Evolutionary conservation across 1,140 invertebrate species (phyloP), one percentile per base, ranked within the genome.

Genomic region (Pachyrhynchus sulphureomaculatus): DNA sequence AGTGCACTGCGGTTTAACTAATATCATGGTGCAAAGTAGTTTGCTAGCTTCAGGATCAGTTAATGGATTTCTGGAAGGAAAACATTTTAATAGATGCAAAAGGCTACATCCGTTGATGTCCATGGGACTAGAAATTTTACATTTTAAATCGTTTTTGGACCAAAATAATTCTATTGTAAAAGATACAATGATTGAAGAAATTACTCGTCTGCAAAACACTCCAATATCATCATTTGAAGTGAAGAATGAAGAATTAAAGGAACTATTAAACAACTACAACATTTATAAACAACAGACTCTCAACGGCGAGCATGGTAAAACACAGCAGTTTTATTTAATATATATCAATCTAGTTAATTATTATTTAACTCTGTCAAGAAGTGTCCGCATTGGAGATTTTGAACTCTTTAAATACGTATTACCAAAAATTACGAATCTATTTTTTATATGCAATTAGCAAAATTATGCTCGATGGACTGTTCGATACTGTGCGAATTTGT

Each of bases 31-130:
- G 15, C 67, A 77, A 44, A 70, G 68, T 51, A 57, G 68, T 36
- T 44, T 77, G 17, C 21, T 75, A 21, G 72, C 69, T 24, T 24
- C 12, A 39, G 75, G 74, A 1, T 76, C 74, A 18, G 34, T 74
- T 20, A 66, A 53, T n/a, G 69, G 71, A 47, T 73, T 76, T 57
- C 20, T 76, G 1, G 73, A 45, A 8, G 70, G 72, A 18, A 75
- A 74, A 60, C 69, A 76, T 58, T 76, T 66, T 56, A 76, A 73
- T 65, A 37, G 73, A 18, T 74, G 70, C 49, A 76, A 75, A 62
- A 56, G 71, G 20, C 20, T 76, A 15, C 71, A 76, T 64, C 70
- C 65, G 12, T 34, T 74, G 18, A 33, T 74, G n/a, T 47, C 67
- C 9, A 24, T 72, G 34, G 69, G 64, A 6, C 55, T 76, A 36